phyloP scores from a whole-genome alignment of 30 jellyfish, hydroid and myxozoan genomes.

The Aurelia sp. region DNA sequence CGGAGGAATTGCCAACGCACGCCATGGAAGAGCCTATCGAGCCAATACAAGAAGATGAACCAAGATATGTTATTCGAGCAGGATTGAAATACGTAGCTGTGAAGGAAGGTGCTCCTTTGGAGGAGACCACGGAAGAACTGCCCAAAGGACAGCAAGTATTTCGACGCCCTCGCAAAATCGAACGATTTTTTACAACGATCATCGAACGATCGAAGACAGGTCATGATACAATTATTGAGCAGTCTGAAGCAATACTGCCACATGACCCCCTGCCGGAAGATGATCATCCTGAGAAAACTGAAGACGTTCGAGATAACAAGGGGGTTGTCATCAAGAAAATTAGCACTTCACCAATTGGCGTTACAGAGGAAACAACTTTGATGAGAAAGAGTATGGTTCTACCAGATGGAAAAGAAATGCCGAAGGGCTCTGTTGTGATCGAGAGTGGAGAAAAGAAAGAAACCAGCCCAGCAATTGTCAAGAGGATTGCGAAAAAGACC shows the following conservation, averaged over 20 bases:
- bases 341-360: conserved; percentile 50
- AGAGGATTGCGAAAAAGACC: conserved; percentile 11
- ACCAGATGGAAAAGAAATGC: conserved; percentile 61
- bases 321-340: conserved; percentile 41
- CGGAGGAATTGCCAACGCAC: background rate
- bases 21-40: conserved; percentile 28
- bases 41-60: conserved; percentile 5
- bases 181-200: conserved; percentile 54
- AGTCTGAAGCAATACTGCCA: conserved; percentile 82
- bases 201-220: conserved; percentile 77
- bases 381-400: conserved; percentile 55
- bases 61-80: conserved; percentile 48
- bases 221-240: conserved; percentile 59
- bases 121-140: background rate
- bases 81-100: conserved; percentile 18
- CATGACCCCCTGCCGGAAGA: conserved; percentile 61
- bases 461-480: conserved; percentile 3
- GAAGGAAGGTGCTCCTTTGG: conserved; percentile 1
- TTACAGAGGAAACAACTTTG: conserved; percentile 39
- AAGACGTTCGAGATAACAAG: conserved; percentile 30
- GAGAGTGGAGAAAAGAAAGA: conserved; percentile 29
- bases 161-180: conserved; percentile 59
- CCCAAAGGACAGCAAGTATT: background rate
- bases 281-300: conserved; percentile 34
- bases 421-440: conserved; percentile 36